These are phyloP conservation scores for Melanotaenia trifasciata DNA, from an alignment of 2,797 vertebrate species.

Conservation along the genomic window DNA sequence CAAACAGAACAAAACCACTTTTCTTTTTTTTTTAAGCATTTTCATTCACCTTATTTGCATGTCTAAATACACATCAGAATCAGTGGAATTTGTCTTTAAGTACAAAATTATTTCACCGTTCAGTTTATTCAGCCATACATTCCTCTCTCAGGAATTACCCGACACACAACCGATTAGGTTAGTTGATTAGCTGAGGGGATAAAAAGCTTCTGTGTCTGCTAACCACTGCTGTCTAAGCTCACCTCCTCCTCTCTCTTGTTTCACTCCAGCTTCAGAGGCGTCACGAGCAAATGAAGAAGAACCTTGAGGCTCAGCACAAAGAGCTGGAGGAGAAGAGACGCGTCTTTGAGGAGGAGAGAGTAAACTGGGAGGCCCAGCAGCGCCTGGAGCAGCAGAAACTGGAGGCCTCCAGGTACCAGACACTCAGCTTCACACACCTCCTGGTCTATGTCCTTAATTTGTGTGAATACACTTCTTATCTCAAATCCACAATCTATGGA, in stretches of 20 bases:
- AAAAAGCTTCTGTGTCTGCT: neutral
- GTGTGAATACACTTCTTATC: neutral
- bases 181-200: neutral
- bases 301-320: conserved; percentile 96
- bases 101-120: no score
- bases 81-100: no score
- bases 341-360: conserved; percentile 94
- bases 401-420: conserved; percentile 88
- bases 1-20: no score
- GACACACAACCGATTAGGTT: neutral
- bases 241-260: neutral
- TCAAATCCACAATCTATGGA: neutral
- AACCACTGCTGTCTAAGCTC: neutral
- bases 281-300: conserved; percentile 99
- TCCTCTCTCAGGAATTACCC: neutral
- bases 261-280: conserved; percentile 90
- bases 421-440: neutral
- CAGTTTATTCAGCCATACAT: no score
- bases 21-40: no score
- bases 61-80: no score
- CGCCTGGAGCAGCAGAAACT: conserved; percentile 96
- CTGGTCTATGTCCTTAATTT: no score
- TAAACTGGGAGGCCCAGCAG: conserved; percentile 94
- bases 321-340: conserved; percentile 96
- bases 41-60: no score